Evolutionary conservation across 2,888 invertebrate species (phyloP), one percentile per base, ranked within the genome.

Genomic region (Lobophora halterata): DNA sequence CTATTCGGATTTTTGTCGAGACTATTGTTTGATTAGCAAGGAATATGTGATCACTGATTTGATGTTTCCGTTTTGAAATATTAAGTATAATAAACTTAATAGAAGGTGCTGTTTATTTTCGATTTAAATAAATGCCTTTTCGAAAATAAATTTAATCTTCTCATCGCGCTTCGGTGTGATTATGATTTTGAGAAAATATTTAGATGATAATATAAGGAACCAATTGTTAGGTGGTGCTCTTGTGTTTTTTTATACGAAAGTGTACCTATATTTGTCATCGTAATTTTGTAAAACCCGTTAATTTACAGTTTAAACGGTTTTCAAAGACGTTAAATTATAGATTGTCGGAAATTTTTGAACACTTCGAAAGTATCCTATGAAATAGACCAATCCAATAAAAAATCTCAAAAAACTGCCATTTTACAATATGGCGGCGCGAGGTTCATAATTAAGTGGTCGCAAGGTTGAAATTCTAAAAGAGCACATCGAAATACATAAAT

Each of bases 221-320:
- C 66, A 67, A 61, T 58, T 47, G 55, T 33, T 61, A 52, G 64
- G 58, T 58, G 63, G 58, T 72, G 70, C 71, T 71, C 55, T 61
- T 63, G 43, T 56, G 51, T 58, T 52, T 23, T 20, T 46, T 41
- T 41, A 34, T 48, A 38, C 21, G 30, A 20, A 38, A 43, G 34
- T 37, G 28, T 43, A 34, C 32, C 40, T 33, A 18, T 21, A 25
- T 27, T 25, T 27, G 41, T 44, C n/a, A n/a, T n/a, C n/a, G n/a
- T n/a, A n/a, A n/a, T n/a, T n/a, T n/a, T n/a, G n/a, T n/a, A n/a
- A n/a, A n/a, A n/a, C n/a, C n/a, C n/a, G n/a, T n/a, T n/a, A n/a
- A n/a, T n/a, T n/a, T n/a, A n/a, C n/a, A n/a, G n/a, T n/a, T n/a
- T n/a, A n/a, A n/a, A n/a, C n/a, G n/a, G n/a, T n/a, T n/a, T n/a